These are phyloP conservation scores for Hypena proboscidalis DNA, from an alignment of 2,888 invertebrate genomes.

Conservation along the genomic window DNA sequence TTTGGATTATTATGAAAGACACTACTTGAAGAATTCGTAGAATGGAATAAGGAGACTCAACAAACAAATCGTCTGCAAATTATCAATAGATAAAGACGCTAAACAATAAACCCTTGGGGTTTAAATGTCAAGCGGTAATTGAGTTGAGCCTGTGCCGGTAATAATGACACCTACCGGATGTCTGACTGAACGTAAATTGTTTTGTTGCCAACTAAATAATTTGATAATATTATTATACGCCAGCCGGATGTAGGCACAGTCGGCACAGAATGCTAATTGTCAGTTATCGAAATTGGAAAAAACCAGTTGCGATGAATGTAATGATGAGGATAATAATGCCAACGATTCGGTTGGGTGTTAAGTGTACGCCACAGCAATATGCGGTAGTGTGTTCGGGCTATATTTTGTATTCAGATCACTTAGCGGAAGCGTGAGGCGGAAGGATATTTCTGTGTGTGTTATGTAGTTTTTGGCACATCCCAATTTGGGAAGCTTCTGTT, in stretches of 20 bases:
- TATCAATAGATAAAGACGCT: slow-evolving; percentile 33
- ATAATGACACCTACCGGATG: slow-evolving; percentile 52
- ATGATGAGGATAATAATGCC: slow-evolving; percentile 33
- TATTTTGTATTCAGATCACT: slow-evolving; percentile 16
- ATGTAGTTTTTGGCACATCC: slow-evolving; percentile 1
- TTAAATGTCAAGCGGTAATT: slow-evolving; percentile 60
- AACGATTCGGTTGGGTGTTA: slow-evolving; percentile 15
- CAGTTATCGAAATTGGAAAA: slow-evolving; percentile 44
- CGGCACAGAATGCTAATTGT: slow-evolving; percentile 39
- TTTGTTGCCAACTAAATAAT: slow-evolving; percentile 35
- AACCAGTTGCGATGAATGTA: slow-evolving; percentile 32
- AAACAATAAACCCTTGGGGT: slow-evolving; percentile 54
- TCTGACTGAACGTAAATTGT: slow-evolving; percentile 44
- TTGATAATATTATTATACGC: slow-evolving; percentile 36
- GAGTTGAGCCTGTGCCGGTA: slow-evolving; percentile 45
- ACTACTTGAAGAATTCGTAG: too few relatives aligned
- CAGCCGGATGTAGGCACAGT: slow-evolving; percentile 34
- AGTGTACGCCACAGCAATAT: slow-evolving; percentile 2
- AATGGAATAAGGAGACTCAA: too few relatives aligned
- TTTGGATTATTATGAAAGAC: too few relatives aligned
- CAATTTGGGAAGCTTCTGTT: slow-evolving; percentile 9
- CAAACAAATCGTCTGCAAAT: too few relatives aligned
- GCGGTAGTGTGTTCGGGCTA: neutral
- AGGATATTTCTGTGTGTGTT: slow-evolving; percentile 1
- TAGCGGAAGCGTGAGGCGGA: slow-evolving; percentile 5